Evolutionary conservation across 1,140 invertebrate species (phyloP).

Genomic region (Drosophila kepulauana): DNA sequence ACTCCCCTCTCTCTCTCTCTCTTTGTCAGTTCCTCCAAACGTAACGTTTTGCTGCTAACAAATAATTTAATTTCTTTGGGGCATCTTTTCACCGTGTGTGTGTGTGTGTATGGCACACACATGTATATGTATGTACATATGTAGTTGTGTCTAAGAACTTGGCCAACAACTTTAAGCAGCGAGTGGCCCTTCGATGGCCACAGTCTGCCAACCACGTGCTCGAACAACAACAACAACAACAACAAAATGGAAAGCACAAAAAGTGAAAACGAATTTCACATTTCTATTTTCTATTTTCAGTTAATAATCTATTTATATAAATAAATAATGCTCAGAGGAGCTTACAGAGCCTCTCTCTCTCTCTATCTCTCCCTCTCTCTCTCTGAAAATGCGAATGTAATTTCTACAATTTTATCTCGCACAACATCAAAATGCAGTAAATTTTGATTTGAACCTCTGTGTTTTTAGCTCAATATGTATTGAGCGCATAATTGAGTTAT

Average conservation of each 20-base stretch:
- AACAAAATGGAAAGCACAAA: not conserved
- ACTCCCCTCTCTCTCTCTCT: not conserved
- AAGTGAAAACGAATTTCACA: constrained; percentile 10
- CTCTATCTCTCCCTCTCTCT: too few species aligned
- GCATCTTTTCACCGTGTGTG: constrained; percentile 34
- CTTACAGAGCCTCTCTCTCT: not conserved
- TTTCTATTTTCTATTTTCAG: constrained; percentile 22
- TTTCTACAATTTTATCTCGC: not conserved
- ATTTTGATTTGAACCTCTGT: not conserved
- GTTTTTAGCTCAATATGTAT: not conserved
- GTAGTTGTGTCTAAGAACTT: constrained; percentile 26
- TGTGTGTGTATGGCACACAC: constrained; percentile 9
- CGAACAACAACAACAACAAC: not conserved
- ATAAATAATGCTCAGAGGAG: constrained; percentile 31
- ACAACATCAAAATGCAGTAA: constrained; percentile 1
- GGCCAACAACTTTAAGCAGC: constrained; percentile 41
- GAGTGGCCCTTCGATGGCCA: constrained; percentile 14
- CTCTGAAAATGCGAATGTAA: not conserved
- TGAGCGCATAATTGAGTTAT: not conserved
- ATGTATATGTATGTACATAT: not conserved
- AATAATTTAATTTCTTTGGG: constrained; percentile 79
- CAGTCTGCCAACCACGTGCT: constrained; percentile 14
- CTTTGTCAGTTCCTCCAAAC: constrained; percentile 19
- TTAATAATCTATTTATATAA: constrained; percentile 39
- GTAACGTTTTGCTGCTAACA: constrained; percentile 58